Evolutionary conservation across 2,888 invertebrate species (phyloP).

Genomic region (Ophioninae sp.): DNA sequence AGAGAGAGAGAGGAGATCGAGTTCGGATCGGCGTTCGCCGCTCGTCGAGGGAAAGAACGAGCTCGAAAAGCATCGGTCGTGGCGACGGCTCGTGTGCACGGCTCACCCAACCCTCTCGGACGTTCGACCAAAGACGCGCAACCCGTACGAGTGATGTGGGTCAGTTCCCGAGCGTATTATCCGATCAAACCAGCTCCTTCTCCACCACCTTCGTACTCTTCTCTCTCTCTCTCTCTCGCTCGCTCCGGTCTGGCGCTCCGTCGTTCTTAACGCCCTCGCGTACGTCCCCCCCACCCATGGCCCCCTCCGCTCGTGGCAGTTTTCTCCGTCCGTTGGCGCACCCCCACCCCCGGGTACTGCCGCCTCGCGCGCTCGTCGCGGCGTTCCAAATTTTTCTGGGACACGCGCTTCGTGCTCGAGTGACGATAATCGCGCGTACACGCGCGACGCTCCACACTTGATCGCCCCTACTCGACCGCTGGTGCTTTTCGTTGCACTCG

Average conservation of each 20-base stretch:
- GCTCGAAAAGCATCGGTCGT: too few relatives aligned
- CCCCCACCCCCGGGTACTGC: too few relatives aligned
- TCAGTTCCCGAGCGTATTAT: slow-evolving; percentile 55
- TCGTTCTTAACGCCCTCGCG: too few relatives aligned
- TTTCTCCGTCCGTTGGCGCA: too few relatives aligned
- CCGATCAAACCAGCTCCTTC: slow-evolving; percentile 57
- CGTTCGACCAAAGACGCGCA: slow-evolving; percentile 40
- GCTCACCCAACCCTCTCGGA: too few relatives aligned
- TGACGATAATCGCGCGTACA: slow-evolving; percentile 10
- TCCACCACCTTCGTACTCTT: background rate
- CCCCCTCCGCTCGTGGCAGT: too few relatives aligned
- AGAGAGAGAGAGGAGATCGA: too few relatives aligned
- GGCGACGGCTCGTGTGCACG: too few relatives aligned
- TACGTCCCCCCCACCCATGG: too few relatives aligned
- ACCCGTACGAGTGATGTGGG: slow-evolving; percentile 61
- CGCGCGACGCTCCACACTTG: background rate
- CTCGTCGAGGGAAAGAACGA: too few relatives aligned
- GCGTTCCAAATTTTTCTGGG: slow-evolving; percentile 45
- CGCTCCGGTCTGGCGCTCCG: background rate
- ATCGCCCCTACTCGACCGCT: background rate
- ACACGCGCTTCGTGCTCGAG: slow-evolving; percentile 5
- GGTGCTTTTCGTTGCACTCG: background rate
- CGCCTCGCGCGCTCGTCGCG: slow-evolving; percentile 8
- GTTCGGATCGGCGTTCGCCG: too few relatives aligned
- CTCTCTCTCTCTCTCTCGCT: background rate